Evolutionary conservation across 2,797 vertebrate species (phyloP), one percentile per base, ranked within the genome.

Genomic region (Leucoraja ocellata): DNA sequence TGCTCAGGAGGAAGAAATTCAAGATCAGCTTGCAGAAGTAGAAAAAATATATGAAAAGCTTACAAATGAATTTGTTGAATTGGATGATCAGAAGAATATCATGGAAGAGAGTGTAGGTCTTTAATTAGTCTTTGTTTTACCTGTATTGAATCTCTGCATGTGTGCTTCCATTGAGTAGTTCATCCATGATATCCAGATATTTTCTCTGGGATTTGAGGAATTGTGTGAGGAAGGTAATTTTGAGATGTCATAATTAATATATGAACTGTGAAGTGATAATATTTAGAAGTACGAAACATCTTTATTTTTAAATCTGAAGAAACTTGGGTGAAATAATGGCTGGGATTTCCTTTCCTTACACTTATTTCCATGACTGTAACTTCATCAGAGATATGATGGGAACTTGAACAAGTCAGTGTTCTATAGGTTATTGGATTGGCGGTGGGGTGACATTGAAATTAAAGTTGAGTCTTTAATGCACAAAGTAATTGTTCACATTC

Each of bases 41-140:
- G 94, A 95, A 95, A 95, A 95, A 93, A 93, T 94, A 84, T 95
- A 95, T 94, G 94, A 94, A 93, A 93, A 95, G 8, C 92, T 95
- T 94, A 84, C 94, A 93, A 94, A 95, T 94, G 94, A 96, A 96
- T 95, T 95, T 94, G 94, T 93, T 94, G 93, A 94, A 93, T 93
- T 94, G 94, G 95, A 94, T 93, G 93, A 95, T 94, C 94, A 95
- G 93, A 94, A 95, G 95, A 94, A 83, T 94, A 94, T 90, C 94
- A 96, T 94, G 94, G 95, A 94, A 93, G 94, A 94, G 28, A 95
- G 95, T 94, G 94, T 95, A 94, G 95, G 94, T 95, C 93, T 95
- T 95, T 93, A 94, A 95, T 96, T 95, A 95, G 94, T 94, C 94
- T 94, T 95, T 88, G 94, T 94, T 95, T 95, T 65, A 36, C 61